These are phyloP conservation scores for Hartigia nigra DNA, from an alignment of 2,888 invertebrate species.

Conservation along the genomic window DNA sequence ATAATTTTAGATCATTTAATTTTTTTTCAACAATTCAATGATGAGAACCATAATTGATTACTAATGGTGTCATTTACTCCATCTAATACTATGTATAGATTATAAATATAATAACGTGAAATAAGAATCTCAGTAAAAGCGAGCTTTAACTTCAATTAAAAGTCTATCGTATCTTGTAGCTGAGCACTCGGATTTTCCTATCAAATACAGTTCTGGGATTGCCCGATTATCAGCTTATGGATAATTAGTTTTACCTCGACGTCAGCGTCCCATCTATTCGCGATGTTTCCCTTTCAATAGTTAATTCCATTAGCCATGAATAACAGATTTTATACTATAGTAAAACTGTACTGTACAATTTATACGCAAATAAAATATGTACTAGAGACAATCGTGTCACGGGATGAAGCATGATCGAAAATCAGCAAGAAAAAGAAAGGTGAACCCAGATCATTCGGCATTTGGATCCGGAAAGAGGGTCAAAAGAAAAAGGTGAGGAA, in stretches of 20 bases:
- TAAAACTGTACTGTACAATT: neutral
- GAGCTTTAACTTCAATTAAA: conserved; percentile 35
- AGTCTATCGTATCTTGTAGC: conserved; percentile 12
- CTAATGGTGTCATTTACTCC: neutral
- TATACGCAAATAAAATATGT: neutral
- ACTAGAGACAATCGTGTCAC: neutral
- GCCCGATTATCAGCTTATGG: neutral
- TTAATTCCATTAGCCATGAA: neutral
- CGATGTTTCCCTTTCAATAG: neutral
- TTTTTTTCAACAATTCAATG: no score
- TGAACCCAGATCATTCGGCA: neutral
- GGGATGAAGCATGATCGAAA: neutral
- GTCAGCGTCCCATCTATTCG: neutral
- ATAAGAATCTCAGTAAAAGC: conserved; percentile 13
- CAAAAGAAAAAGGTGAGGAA: neutral
- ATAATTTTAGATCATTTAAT: no score
- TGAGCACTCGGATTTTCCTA: neutral
- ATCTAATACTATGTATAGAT: neutral
- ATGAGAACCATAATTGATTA: neutral
- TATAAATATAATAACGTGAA: neutral
- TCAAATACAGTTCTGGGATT: neutral
- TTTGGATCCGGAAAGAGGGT: neutral
- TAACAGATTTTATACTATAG: neutral
- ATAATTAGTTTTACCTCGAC: conserved; percentile 2
- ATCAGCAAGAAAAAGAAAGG: neutral